phyloP scores from a whole-genome alignment of 2,797 vertebrate species.

The Molothrus aeneus region DNA sequence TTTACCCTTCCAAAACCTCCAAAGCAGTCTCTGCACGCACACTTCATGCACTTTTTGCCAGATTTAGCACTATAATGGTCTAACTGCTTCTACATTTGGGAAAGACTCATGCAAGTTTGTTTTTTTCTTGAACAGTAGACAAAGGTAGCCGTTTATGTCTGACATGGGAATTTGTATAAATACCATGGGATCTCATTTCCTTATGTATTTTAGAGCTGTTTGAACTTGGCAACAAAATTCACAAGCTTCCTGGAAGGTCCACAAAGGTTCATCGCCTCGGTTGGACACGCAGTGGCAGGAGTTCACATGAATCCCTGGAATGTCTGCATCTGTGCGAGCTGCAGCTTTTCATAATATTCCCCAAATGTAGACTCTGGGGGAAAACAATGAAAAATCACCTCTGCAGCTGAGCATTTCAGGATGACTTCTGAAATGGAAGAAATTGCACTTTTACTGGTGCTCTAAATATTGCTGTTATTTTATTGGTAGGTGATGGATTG shows the following conservation, averaged over 20 bases:
- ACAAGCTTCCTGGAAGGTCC: conserved; percentile 58
- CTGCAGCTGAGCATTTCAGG: background rate
- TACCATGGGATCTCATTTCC: conserved; percentile 44
- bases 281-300: background rate
- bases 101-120: conserved; percentile 12
- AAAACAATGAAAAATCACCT: conserved; percentile 18
- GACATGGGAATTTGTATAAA: conserved; percentile 50
- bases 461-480: background rate
- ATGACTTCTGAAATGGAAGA: background rate
- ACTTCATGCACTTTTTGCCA: background rate
- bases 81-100: conserved; percentile 15
- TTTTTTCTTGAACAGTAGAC: conserved; percentile 16
- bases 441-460: background rate
- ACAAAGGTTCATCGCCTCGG: conserved; percentile 10
- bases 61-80: background rate
- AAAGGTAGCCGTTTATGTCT: conserved; percentile 50
- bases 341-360: conserved; percentile 1
- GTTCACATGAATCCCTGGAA: conserved; percentile 30
- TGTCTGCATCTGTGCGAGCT: background rate
- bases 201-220: conserved; percentile 50
- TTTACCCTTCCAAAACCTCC: background rate
- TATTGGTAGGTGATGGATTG: background rate
- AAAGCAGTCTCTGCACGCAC: background rate
- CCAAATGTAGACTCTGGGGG: conserved; percentile 19
- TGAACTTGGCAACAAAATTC: conserved; percentile 43